A percentile compares a stretch with the other conserved stretches of the same genome.
Conservation (phyloP, 2,888 invertebrate genomes). For the Philonicus albiceps region DNA sequence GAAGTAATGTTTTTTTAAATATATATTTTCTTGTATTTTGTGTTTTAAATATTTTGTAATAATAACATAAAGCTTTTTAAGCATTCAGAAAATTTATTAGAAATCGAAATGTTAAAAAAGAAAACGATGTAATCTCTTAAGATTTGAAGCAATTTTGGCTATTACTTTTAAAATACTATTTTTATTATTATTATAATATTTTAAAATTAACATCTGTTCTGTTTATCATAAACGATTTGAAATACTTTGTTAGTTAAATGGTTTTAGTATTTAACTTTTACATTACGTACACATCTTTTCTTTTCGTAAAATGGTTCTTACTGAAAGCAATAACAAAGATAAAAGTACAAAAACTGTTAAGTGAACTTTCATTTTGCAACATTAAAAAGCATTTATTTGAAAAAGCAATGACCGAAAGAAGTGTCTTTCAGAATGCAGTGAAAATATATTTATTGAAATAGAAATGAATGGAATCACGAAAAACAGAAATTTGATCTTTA, state of each 20-base stretch:
- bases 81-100: too few species aligned
- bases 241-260: background rate
- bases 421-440: background rate
- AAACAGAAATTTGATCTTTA: background rate
- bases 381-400: background rate
- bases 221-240: too few species aligned
- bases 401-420: background rate
- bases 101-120: too few species aligned
- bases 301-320: background rate
- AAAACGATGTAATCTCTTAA: too few species aligned
- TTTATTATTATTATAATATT: too few species aligned
- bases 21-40: too few species aligned
- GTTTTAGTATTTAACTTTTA: background rate
- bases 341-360: background rate
- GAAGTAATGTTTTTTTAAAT: background rate
- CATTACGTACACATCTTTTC: background rate
- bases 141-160: too few species aligned
- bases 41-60: too few species aligned
- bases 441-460: background rate
- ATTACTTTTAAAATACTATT: too few species aligned
- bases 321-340: background rate
- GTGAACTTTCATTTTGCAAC: background rate
- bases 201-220: too few species aligned
- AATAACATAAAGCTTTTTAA: too few species aligned
- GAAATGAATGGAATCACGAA: background rate